Evolutionary conservation across 2,888 invertebrate species (phyloP), one percentile per base, ranked within the genome.

Genomic region (Pinctada fucata): DNA sequence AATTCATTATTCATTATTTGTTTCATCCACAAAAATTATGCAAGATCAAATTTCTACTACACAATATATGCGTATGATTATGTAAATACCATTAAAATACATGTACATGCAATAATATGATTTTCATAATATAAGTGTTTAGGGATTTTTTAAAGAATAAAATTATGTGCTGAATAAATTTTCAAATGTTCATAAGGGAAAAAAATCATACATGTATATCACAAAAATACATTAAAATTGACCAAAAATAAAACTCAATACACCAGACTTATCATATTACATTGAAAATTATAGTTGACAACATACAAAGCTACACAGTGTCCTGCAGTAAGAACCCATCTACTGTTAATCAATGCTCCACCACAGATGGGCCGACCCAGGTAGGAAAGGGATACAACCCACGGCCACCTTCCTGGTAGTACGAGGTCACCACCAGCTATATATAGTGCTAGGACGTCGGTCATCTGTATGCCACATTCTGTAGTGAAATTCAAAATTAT

Each of bases 321-420:
- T 3, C 87, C 89, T 48, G 90, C 89, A 13, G 90, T 89, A 4
- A 90, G 75, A 8, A 88, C 83, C 90, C 89, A 89, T 45, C 82
- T 71, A 2, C 70, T 49, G 31, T 74, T 73, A 13, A 90, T 80
- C n/a, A 90, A 67, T 4, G 81, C 83, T 3, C 88, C 90, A 51
- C 87, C 86, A 85, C 90, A 90, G 3, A 85, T 72, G 47, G 84
- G 81, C 69, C 83, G 72, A 0, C 87, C 88, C 48, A 88, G 83
- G 68, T 85, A 85, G 3, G 87, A 80, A 65, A 89, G 79, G 64
- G 89, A 89, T 1, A 86, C 86, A 66, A 89, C 84, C 90, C 90
- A 90, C 0, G 90, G 90, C 89, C 89, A 90, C 73, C 88, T 85
- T 2, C 90, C 90, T 64, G 58, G 78, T 5, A 84, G 78, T 8